Base-by-base conservation (phyloP, 1,140 invertebrate species). In the Cepaea nemoralis region DNA sequence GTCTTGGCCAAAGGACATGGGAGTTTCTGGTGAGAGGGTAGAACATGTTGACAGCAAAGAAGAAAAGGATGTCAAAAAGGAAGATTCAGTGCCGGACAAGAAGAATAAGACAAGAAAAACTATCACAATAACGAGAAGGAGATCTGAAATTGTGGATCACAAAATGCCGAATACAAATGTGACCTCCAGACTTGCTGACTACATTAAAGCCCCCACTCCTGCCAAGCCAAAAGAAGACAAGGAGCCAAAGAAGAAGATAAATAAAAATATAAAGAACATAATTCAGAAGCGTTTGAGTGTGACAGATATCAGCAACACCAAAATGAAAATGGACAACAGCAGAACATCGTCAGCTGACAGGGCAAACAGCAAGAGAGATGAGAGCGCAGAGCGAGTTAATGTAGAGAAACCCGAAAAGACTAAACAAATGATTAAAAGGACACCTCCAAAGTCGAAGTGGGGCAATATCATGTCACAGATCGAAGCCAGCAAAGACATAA, bases 401-500 rank as follows among this genome's bases (percentile, higher is more conserved):
- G 79, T 40, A 3, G 78, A 84, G 16, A 83, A 86, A 66, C 87
- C 87, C 59, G 87, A 89, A 75, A 84, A 85, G 31, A 85, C 85
- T 0, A 89, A 89, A 79, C 86, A 31, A 2, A 39, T 77, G 37
- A 84, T 89, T 6, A 91, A 90, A 85, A 84, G 88, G 42, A 86
- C 86, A 14, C 87, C 88, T 5, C 89, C 89, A 1, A 92, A 91
- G 78, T 91, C 89, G 83, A 90, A 91, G 82, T 92, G 91, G 91
- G 90, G 88, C 69, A 85, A 87, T 16, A 91, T 92, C 27, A 92
- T 91, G 88, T 90, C 89, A 10, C 87, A 91, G 74, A 91, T 92
- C 40, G 89, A 89, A 37, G 83, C 83, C 5, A 87, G 88, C 37
- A 91, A 91, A 75, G 88, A 85, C 27, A 84, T 83, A n/a, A 77